phyloP scores from a whole-genome alignment of 1,140 invertebrate genomes.

The Bombus impatiens region DNA sequence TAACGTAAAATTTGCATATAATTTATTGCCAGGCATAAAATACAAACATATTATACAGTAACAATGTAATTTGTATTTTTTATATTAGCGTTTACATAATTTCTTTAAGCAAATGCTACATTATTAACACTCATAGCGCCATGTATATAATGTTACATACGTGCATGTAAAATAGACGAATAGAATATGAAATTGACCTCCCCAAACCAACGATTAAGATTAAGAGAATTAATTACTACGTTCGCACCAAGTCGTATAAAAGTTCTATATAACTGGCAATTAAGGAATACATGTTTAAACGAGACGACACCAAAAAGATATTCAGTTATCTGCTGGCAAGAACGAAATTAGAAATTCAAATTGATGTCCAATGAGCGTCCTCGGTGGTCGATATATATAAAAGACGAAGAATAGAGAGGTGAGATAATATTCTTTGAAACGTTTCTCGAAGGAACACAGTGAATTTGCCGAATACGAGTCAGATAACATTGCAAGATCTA shows the following conservation, averaged over 20 bases:
- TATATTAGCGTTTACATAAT: too few relatives aligned
- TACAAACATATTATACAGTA: not conserved
- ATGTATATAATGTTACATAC: too few relatives aligned
- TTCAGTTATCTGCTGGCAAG: not conserved
- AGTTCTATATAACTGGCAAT: not conserved
- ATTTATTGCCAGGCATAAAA: not conserved
- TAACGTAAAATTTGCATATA: not conserved
- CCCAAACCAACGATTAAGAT: not conserved
- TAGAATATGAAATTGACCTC: not conserved
- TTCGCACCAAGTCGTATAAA: not conserved
- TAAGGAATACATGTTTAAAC: not conserved
- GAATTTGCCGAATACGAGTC: not conserved
- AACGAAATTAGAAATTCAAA: slow-evolving; percentile 9
- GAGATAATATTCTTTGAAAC: not conserved
- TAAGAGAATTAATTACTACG: not conserved
- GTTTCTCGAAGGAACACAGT: not conserved
- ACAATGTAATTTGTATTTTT: too few relatives aligned
- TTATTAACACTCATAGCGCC: too few relatives aligned
- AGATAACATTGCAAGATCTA: slow-evolving; percentile 30
- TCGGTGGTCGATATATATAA: not conserved
- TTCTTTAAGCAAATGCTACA: too few relatives aligned
- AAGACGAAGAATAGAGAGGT: not conserved
- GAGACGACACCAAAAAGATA: not conserved
- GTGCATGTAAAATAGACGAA: not conserved
- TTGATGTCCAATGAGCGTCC: not conserved